A percentile compares a stretch with the other conserved stretches of the same genome.
These are phyloP conservation scores for Enteromius treurensis DNA, from an alignment of 2,797 vertebrate species.

Conservation along the genomic window DNA sequence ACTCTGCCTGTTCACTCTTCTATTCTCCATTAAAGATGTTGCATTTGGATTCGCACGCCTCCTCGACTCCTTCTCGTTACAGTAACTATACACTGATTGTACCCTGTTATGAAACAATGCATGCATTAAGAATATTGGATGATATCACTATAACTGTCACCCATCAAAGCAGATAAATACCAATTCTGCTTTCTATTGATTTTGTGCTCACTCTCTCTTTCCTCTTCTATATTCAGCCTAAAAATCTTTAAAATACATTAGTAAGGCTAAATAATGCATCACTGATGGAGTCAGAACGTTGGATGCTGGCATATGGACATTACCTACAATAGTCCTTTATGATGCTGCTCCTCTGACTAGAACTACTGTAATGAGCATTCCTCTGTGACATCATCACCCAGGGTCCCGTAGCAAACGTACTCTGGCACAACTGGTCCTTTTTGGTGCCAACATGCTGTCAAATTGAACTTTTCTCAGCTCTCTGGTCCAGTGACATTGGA, in stretches of 20 bases:
- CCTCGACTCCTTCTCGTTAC: no score
- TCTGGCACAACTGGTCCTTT: constrained; percentile 14
- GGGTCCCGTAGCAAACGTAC: background rate
- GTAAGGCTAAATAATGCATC: constrained; percentile 52
- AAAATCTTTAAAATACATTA: constrained; percentile 64
- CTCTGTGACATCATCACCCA: constrained; percentile 37
- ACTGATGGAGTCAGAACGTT: constrained; percentile 33
- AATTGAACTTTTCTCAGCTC: constrained; percentile 5
- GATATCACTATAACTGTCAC: constrained; percentile 58
- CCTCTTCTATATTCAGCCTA: constrained; percentile 57
- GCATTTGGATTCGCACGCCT: no score
- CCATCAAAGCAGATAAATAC: constrained; percentile 67
- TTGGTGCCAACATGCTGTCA: constrained; percentile 49
- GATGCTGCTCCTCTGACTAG: constrained; percentile 37
- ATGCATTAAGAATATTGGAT: constrained; percentile 35
- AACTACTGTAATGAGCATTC: constrained; percentile 41
- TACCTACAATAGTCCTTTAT: constrained; percentile 45
- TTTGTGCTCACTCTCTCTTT: constrained; percentile 61
- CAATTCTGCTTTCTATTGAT: constrained; percentile 69
- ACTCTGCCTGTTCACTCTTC: no score
- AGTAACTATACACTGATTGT: background rate
- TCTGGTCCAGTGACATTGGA: constrained; percentile 30
- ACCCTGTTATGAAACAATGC: background rate
- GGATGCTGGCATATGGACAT: constrained; percentile 48
- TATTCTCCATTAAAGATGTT: no score